Conservation (phyloP, 1,140 invertebrate species). For the Papilio helenus region DNA sequence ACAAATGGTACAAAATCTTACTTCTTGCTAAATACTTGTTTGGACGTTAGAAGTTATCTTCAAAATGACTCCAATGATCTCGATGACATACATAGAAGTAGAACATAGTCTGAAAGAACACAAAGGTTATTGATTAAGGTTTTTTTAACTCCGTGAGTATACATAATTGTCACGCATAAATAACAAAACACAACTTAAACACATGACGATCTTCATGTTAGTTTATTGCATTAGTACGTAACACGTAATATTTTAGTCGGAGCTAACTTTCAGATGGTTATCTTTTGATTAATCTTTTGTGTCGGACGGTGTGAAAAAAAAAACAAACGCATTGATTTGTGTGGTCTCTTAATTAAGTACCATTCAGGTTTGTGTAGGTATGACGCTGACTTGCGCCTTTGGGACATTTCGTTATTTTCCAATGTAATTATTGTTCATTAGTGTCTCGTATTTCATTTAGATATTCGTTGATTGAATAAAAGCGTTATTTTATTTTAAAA, state of each 20-base stretch:
- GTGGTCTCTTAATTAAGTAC: conserved; percentile 23
- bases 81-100: too few relatives aligned
- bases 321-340: conserved; percentile 14
- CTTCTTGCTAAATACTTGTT: too few relatives aligned
- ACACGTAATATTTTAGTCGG: conserved; percentile 22
- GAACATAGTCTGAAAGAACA: too few relatives aligned
- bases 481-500: not conserved
- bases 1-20: not conserved
- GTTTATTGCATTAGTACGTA: conserved; percentile 12
- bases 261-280: conserved; percentile 11
- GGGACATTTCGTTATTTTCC: conserved; percentile 4
- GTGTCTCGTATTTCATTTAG: not conserved
- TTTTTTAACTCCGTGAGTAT: not conserved
- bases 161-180: not conserved
- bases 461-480: conserved; percentile 22
- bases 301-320: conserved; percentile 25
- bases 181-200: not conserved
- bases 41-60: too few relatives aligned
- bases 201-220: not conserved
- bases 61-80: too few relatives aligned
- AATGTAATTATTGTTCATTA: conserved; percentile 21
- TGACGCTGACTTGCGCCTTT: conserved; percentile 19
- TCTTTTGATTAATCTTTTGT: conserved; percentile 27
- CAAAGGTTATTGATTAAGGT: too few relatives aligned
- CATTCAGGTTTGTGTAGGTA: conserved; percentile 3